phyloP scores from a whole-genome alignment of 2,888 invertebrate species.

The Tribolium freemani region DNA sequence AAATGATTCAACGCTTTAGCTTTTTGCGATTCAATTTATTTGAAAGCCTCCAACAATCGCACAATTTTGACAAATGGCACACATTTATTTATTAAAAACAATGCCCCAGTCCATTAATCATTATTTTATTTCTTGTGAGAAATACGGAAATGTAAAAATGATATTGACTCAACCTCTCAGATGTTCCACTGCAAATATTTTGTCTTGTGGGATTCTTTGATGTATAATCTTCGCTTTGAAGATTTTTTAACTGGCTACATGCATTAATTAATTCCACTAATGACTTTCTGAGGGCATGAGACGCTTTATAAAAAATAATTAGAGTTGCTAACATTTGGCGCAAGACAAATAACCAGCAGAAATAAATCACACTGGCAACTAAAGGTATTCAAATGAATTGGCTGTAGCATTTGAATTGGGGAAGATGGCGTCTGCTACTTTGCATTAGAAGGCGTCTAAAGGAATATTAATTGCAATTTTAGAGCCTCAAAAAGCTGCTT shows the following conservation, averaged over 20 bases:
- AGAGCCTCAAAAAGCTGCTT: constrained; percentile 1
- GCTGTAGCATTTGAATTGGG: constrained; percentile 32
- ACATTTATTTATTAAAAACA: neutral
- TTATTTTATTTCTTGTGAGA: no score
- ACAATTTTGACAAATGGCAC: neutral
- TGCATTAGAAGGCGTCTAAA: constrained; percentile 18
- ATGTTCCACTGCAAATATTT: no score
- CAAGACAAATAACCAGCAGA: neutral
- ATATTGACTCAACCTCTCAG: no score
- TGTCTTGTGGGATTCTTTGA: no score
- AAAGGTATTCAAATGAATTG: constrained; percentile 45
- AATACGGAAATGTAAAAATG: no score
- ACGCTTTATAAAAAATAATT: no score
- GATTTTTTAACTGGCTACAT: no score
- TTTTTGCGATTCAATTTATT: neutral
- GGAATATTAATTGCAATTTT: constrained; percentile 46
- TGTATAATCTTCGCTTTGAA: no score
- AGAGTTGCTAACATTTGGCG: neutral
- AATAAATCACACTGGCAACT: constrained; percentile 6
- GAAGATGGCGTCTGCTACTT: constrained; percentile 32
- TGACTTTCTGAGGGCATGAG: no score
- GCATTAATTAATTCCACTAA: no score
- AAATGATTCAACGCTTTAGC: neutral
- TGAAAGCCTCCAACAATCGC: neutral
- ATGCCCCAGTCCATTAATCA: no score